Conservation (phyloP, 2,797 vertebrate species). For the Sebastes dallii region DNA sequence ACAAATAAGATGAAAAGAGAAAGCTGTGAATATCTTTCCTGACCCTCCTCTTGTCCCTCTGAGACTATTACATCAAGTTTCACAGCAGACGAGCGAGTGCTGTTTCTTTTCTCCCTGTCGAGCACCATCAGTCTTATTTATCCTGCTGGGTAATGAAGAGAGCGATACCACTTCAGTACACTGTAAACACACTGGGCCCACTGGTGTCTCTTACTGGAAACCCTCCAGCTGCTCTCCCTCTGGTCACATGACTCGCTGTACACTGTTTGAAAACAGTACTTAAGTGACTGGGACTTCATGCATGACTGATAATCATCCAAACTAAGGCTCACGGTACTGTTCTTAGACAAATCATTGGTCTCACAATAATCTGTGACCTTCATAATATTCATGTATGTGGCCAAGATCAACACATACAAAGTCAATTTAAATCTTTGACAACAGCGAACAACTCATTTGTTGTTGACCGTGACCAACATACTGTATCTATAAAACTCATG, state of each 20-base stretch:
- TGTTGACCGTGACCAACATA: no score
- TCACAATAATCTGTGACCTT: neutral
- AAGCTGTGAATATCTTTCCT: neutral
- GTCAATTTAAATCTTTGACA: neutral
- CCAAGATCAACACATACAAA: neutral
- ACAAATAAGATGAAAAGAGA: neutral
- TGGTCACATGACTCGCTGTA: slow-evolving; percentile 7
- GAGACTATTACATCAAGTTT: neutral
- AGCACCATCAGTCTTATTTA: slow-evolving; percentile 43
- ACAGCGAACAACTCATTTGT: neutral
- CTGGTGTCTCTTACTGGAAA: neutral
- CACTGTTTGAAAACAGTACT: neutral
- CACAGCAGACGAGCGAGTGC: neutral
- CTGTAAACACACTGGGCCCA: slow-evolving; percentile 3
- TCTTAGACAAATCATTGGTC: neutral
- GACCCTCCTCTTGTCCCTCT: no score
- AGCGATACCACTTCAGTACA: slow-evolving; percentile 7
- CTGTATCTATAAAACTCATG: no score
- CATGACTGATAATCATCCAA: neutral
- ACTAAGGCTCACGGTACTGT: neutral
- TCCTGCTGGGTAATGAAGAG: neutral
- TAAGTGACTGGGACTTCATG: neutral
- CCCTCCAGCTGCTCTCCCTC: neutral
- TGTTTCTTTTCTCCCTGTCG: slow-evolving; percentile 14
- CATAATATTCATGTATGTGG: neutral